Percentiles rank a stretch among this genome's conserved stretches.
Evolutionary conservation across 2,888 invertebrate species (phyloP).

Genomic region (Psylliodes chrysocephalus): DNA sequence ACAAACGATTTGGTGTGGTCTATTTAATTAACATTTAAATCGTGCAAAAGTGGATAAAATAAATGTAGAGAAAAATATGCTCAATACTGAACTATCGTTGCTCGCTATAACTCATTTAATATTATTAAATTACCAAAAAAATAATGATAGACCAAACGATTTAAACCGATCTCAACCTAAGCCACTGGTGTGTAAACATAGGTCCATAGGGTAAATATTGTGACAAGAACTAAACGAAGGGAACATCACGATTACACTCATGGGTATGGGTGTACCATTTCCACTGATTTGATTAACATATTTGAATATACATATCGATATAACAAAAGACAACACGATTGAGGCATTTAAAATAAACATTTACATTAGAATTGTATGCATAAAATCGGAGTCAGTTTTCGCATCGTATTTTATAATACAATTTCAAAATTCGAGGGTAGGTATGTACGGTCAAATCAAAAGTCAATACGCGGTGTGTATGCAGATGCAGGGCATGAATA

Average conservation of each 20-base stretch:
- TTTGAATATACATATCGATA: conserved; percentile 47
- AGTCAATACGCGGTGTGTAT: not conserved
- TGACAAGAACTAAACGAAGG: conserved; percentile 50
- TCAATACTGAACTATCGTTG: too few relatives aligned
- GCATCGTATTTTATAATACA: not conserved
- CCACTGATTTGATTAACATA: conserved; percentile 45
- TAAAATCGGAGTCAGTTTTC: conserved; percentile 25
- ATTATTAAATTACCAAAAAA: too few relatives aligned
- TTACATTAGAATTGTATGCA: conserved; percentile 27
- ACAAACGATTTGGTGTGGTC: too few relatives aligned
- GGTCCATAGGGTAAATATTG: conserved; percentile 55
- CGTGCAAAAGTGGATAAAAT: too few relatives aligned
- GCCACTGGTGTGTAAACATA: conserved; percentile 19
- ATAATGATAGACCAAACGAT: too few relatives aligned
- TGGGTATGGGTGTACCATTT: conserved; percentile 18
- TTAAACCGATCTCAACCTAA: too few relatives aligned
- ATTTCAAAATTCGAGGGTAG: not conserved
- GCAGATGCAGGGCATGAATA: not conserved
- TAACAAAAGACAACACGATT: conserved; percentile 45
- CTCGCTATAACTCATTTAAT: too few relatives aligned
- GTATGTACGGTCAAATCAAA: not conserved
- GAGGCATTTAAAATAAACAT: conserved; percentile 41
- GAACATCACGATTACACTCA: conserved; percentile 28
- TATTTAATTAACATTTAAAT: too few relatives aligned
- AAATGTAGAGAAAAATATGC: too few relatives aligned